Base-by-base conservation (phyloP, 2,797 vertebrate species). In the Rhynchotus rufescens region DNA sequence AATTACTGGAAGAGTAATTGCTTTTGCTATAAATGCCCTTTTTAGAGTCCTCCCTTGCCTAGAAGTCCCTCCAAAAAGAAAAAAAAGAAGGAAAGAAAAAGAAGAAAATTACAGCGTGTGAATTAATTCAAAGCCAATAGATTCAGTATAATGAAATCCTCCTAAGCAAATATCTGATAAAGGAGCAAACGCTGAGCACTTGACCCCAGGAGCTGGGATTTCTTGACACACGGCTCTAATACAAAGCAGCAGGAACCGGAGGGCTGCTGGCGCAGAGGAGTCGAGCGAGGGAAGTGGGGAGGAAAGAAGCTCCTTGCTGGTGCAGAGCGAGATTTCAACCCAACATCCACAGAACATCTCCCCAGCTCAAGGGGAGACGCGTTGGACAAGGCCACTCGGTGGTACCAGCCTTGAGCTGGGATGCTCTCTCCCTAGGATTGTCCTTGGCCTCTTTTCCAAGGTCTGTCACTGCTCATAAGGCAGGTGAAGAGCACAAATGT, bases 1-100 rank as follows among this genome's bases (percentile, higher is more conserved):
- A 98, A 98, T 97, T 97, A 97, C 96, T n/a, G 19, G 93, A 93
- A 95, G 78, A 91, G 97, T 98, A 98, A 98, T 98, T 98, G 97
- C 97, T 97, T 98, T 97, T 97, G 93, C 93, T 97, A 97, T 95
- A 97, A 97, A 96, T 86, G 96, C 93, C 91, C 81, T 20, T 95
- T 95, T 97, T 90, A 95, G 97, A 97, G 94, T 97, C 97, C 97
- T 96, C 96, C 96, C 95, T 90, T 90, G 94, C 93, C 94, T 64
- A 92, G 89, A 96, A 96, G 94, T 92, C 91, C 94, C 93, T 97
- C 93, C 94, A 49, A 49, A 49, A 49, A 45, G 26, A 4, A 47
- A 49, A 52, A 14, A 26, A 28, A 90, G 88, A 92, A n/a, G n/a
- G n/a, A 90, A 89, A 79, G 87, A 85, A 91, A 71, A 69, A 95